These are phyloP conservation scores for Peromyscus melanophrys DNA, from an alignment of 2,797 vertebrate species.

Conservation along the genomic window DNA sequence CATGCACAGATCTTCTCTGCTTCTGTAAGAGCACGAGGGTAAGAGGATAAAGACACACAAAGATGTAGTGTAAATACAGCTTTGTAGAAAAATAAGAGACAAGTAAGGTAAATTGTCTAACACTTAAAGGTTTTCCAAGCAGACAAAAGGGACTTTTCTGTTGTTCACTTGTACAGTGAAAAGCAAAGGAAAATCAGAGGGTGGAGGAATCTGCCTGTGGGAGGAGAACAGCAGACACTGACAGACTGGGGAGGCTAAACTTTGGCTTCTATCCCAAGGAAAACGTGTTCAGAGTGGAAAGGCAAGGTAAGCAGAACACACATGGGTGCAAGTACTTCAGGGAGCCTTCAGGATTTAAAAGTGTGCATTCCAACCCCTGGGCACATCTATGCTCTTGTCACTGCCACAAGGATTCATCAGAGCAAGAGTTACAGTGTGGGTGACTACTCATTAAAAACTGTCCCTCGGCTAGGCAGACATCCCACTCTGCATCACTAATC, in stretches of 20 bases:
- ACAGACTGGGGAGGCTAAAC: neutral
- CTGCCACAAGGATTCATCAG: constrained; percentile 46
- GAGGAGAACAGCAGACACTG: neutral
- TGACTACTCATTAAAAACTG: constrained; percentile 77
- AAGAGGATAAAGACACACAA: neutral
- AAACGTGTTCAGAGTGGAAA: constrained; percentile 10
- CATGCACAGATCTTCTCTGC: neutral
- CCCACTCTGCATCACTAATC: constrained; percentile 63
- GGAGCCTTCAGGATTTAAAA: constrained; percentile 16
- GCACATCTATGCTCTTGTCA: constrained; percentile 45
- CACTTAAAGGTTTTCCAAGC: neutral
- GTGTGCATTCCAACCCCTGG: neutral
- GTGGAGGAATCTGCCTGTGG: neutral
- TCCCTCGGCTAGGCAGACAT: constrained; percentile 70
- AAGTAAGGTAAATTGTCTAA: neutral
- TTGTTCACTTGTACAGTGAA: neutral
- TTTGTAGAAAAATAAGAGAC: constrained; percentile 2
- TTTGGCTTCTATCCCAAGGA: neutral
- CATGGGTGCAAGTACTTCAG: neutral
- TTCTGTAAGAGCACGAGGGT: neutral
- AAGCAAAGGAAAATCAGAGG: neutral
- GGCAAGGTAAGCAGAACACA: neutral
- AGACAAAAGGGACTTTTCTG: neutral
- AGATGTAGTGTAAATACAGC: neutral
- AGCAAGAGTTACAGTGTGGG: constrained; percentile 48